Base-by-base conservation (phyloP, 2,888 invertebrate genomes). In the Eupithecia exiguata region DNA sequence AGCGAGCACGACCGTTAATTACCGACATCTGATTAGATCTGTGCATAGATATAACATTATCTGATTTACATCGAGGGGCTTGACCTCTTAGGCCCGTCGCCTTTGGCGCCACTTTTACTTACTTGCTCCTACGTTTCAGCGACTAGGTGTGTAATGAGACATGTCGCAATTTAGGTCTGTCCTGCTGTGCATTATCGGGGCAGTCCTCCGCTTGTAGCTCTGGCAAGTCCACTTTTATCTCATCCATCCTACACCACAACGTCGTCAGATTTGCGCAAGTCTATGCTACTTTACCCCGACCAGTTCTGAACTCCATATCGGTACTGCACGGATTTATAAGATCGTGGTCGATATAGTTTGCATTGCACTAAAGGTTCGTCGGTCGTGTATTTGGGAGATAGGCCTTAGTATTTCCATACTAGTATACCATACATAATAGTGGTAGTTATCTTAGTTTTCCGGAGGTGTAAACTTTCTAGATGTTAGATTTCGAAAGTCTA, bases 21-120 rank as follows among this genome's bases (percentile, higher is more conserved):
- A 71, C 70, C 72, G 58, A 43, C 66, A 75, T 75, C 72, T 70
- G 71, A 76, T 76, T 61, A 74, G 74, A 76, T 70, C 62, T 61
- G 40, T 67, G 58, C 43, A 67, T 66, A 65, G 71, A 76, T 74
- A 69, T 71, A 25, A 53, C 14, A 70, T 71, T 73, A 76, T 71
- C 71, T 72, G 70, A 75, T 75, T 70, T 68, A 68, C 68, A 67
- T 62, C 53, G 68, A 71, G 76, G 74, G 53, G 69, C 49, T 74
- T 72, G 74, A 76, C 71, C 74, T 71, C 71, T 65, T 35, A 62
- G 30, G 62, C 35, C 16, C 62, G 30, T 35, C 12, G 62, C 35
- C 62, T 35, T 35, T 10, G 9, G 6, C 30, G 30, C 18, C 49
- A n/a, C n/a, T 49, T 49, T 16, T 30, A 61, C 53, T 43, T 16